Conservation (phyloP, 2,888 invertebrate species). For the Torymus texanus region DNA sequence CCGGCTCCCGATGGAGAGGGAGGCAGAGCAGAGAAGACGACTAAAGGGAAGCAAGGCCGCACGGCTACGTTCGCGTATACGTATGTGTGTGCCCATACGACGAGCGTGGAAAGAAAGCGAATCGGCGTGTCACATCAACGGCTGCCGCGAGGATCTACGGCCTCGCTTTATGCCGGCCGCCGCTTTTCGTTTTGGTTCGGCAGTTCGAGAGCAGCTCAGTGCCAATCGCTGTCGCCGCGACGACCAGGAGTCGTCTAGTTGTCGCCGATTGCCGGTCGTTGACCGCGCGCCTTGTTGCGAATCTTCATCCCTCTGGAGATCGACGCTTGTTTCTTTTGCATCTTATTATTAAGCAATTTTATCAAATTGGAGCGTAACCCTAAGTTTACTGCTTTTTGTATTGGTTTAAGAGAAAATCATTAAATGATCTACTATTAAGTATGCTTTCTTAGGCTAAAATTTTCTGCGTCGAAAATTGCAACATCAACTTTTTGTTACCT, state of each 20-base stretch:
- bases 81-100: background rate
- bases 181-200: constrained; percentile 65
- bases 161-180: constrained; percentile 62
- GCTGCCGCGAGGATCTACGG: constrained; percentile 71
- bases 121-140: constrained; percentile 70
- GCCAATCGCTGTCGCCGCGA: constrained; percentile 58
- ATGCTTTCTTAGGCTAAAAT: too few species aligned
- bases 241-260: background rate
- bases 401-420: too few species aligned
- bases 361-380: too few species aligned
- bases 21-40: constrained; percentile 4
- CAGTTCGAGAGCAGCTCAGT: constrained; percentile 57
- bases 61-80: too few species aligned
- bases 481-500: too few species aligned
- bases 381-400: too few species aligned
- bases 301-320: background rate
- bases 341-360: too few species aligned
- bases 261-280: background rate
- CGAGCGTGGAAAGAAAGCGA: constrained; percentile 57
- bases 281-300: background rate
- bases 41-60: too few species aligned
- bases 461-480: too few species aligned
- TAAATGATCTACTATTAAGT: too few species aligned
- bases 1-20: constrained; percentile 38
- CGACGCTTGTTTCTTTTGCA: background rate